These are phyloP conservation scores for Catajapyx aquilonaris DNA, from an alignment of 1,140 invertebrate species.

Conservation along the genomic window DNA sequence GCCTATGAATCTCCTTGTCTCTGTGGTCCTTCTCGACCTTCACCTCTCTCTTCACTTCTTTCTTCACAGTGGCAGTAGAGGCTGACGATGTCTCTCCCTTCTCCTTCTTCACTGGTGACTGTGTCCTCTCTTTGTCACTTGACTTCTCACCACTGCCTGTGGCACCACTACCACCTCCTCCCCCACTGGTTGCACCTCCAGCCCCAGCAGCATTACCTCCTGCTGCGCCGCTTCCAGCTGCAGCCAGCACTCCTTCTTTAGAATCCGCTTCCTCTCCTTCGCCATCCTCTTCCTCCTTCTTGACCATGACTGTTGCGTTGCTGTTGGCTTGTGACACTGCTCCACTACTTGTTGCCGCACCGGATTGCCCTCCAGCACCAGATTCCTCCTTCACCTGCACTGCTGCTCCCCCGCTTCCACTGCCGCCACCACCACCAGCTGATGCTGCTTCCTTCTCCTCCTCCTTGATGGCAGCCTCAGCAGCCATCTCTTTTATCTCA, in stretches of 20 bases:
- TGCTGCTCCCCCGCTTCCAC: too few relatives aligned
- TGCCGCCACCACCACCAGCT: not conserved
- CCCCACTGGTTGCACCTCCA: too few relatives aligned
- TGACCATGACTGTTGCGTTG: too few relatives aligned
- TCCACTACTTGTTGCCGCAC: too few relatives aligned
- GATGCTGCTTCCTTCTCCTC: conserved; percentile 19
- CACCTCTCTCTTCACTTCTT: conserved; percentile 17
- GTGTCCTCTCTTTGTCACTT: too few relatives aligned
- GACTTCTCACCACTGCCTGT: conserved; percentile 8
- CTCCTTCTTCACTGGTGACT: conserved; percentile 24
- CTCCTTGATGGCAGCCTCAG: conserved; percentile 34
- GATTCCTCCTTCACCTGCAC: conserved; percentile 7
- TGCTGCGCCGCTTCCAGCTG: too few relatives aligned
- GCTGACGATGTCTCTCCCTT: conserved; percentile 22
- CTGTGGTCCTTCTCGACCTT: conserved; percentile 30
- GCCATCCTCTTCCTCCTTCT: conserved; percentile 11
- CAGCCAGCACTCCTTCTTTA: too few relatives aligned
- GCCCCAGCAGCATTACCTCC: too few relatives aligned
- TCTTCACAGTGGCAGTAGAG: conserved; percentile 15
- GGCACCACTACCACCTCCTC: too few relatives aligned
- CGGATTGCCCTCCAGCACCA: too few relatives aligned
- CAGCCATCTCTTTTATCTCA: conserved; percentile 36
- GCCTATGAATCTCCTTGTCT: conserved; percentile 18
- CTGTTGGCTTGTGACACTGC: too few relatives aligned
- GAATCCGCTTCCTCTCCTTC: not conserved